These are phyloP conservation scores for Tinea pellionella DNA, from an alignment of 2,888 invertebrate genomes.

Conservation along the genomic window DNA sequence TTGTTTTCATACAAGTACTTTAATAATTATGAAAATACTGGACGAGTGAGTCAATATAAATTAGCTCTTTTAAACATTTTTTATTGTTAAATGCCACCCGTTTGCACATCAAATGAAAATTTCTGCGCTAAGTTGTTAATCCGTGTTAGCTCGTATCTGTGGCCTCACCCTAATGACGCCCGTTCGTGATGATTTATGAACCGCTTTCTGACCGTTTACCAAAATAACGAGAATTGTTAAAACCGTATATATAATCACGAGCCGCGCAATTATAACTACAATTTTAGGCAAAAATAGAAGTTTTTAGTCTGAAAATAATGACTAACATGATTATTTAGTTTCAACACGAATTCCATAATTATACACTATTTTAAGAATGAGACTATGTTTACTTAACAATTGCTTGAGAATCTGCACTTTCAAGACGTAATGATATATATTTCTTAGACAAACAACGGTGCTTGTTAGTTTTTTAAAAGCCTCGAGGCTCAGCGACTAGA, in stretches of 20 bases:
- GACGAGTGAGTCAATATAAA: background rate
- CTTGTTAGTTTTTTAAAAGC: background rate
- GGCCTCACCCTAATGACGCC: conserved; percentile 35
- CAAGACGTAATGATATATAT: background rate
- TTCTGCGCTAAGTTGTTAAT: conserved; percentile 3
- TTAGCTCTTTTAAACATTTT: background rate
- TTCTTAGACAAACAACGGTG: background rate
- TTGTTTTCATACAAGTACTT: background rate
- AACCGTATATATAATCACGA: conserved; percentile 27
- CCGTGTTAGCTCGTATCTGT: conserved; percentile 16
- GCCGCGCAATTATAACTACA: conserved; percentile 24
- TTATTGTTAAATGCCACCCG: background rate
- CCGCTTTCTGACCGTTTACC: conserved; percentile 42
- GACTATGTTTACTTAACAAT: too few relatives aligned
- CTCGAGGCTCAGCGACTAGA: background rate
- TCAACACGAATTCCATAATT: background rate
- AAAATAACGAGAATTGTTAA: conserved; percentile 43
- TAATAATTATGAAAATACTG: background rate
- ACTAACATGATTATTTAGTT: background rate
- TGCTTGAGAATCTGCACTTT: background rate
- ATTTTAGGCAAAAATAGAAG: conserved; percentile 10
- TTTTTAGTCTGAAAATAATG: background rate
- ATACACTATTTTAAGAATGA: background rate
- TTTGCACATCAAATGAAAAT: background rate
- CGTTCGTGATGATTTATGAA: conserved; percentile 49